Base-by-base conservation (phyloP, 2,797 vertebrate genomes). In the Sebastes taczanowskii region DNA sequence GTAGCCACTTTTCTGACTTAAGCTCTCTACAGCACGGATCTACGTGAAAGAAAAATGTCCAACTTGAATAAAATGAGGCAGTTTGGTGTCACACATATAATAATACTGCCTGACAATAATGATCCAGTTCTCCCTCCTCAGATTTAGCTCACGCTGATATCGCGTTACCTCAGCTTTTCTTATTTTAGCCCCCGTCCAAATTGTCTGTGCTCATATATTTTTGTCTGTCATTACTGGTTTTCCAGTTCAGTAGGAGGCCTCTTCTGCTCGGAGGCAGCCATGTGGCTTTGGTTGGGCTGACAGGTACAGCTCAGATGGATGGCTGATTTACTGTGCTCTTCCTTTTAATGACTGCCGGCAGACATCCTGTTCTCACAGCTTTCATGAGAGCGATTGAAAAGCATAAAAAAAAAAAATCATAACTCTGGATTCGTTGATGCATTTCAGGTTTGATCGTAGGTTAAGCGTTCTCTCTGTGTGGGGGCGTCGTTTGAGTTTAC, bases 261-360 rank as follows among this genome's bases (percentile, higher is more conserved):
- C 63, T 77, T 66, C 70, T 72, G 69, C 67, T 78, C 71, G 11
- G 69, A 84, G 60, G 32, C 61, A 56, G 38, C 72, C 83, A 86
- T 91, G 78, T 90, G 90, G 84, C 89, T 94, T 80, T 82, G 78
- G 35, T 91, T 86, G 83, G 55, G 68, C 63, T 91, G 82, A 86
- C 83, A 85, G 86, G 75, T 90, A 71, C 59, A n/a, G 70, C 63
- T 83, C 25, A n/a, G 75, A 81, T 76, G 42, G 25, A 86, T 58
- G 18, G 46, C 72, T 81, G 86, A 88, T 87, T 92, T 87, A 89
- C 85, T 56, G 29, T 35, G 29, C 58, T 23, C 67, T 78, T 80
- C 42, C 29, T 78, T 85, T 84, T 75, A 88, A 87, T 86, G 75
- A 77, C 53, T 81, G 23, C 42, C 34, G 71, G 68, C 81, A 78